Evolutionary conservation across 2,888 invertebrate species (phyloP), one percentile per base, ranked within the genome.

Genomic region (Drosophila bunnanda): DNA sequence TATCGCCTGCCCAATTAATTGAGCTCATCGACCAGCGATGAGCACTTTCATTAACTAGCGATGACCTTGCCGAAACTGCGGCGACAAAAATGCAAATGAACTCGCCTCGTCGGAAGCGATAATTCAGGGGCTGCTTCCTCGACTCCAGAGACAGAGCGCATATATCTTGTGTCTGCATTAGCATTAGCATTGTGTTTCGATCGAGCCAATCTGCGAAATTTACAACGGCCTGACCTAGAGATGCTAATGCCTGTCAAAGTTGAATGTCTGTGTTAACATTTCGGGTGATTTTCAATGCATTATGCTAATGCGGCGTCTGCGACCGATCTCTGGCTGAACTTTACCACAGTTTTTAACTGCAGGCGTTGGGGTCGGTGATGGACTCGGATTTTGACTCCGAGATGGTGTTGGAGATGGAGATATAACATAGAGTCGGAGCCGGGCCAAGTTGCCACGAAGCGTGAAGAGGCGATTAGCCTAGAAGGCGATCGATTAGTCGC

Each of bases 211-310:
- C 66, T 55, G 17, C 22, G 46, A 34, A 25, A 43, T 48, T 67
- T 67, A 67, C 65, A 65, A 28, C 17, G 54, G 59, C 78, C 60
- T 84, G 87, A 88, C 87, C 88, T 84, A 88, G 87, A 82, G 78
- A 71, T 77, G 80, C 80, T 67, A 67, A 67, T 67, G 66, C 65
- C 66, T 78, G 83, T 86, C 83, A 86, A 82, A 86, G 86, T 85
- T 88, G 86, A 88, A 85, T 88, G 86, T 80, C 86, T 71, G 80
- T 71, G 73, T 69, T 76, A 76, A 74, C 76, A 71, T 75, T 78
- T 56, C 66, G 73, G 67, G 62, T 77, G 77, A 82, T 85, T 85
- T 72, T 58, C 56, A 73, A 52, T 65, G 56, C 57, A 57, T 68
- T 59, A 58, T 66, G 60, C 28, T 58, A 56, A 41, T 72, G 67